Evolutionary conservation across 2,113 vertebrate genomes (phyloP).

Genomic region (Alces alces): DNA sequence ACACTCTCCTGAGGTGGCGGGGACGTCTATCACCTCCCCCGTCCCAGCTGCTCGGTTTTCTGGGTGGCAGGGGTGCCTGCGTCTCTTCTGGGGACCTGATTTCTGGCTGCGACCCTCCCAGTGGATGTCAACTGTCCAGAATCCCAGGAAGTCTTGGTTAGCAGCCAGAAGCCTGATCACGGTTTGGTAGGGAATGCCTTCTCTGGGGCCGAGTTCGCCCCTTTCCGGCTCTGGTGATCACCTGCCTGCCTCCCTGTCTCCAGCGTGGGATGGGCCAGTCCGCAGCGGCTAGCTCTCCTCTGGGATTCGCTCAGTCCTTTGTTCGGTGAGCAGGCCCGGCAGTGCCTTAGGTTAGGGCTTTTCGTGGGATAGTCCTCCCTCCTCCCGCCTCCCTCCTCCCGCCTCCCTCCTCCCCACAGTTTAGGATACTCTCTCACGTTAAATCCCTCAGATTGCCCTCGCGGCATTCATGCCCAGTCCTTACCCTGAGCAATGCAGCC

Average conservation of each 20-base stretch:
- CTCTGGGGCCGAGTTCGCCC: not conserved
- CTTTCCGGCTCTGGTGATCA: no score
- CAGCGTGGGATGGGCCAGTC: fast-evolving
- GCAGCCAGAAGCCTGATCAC: not conserved
- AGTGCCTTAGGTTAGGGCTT: not conserved
- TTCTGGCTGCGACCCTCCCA: not conserved
- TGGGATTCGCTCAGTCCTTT: not conserved
- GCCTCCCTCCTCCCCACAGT: not conserved
- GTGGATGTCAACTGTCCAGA: not conserved
- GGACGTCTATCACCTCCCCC: not conserved
- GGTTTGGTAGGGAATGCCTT: not conserved
- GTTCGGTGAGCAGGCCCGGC: not conserved
- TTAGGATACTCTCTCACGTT: fast-evolving
- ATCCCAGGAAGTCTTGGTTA: not conserved
- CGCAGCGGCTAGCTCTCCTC: fast-evolving
- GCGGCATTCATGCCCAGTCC: not conserved
- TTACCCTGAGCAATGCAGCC: not conserved
- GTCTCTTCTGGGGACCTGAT: not conserved
- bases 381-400: no score
- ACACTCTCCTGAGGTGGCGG: not conserved
- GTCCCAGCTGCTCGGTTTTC: not conserved
- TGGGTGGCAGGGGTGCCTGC: fast-evolving
- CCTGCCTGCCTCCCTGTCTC: not conserved
- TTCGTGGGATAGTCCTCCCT: not conserved
- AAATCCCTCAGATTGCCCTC: not conserved